A percentile compares a stretch with the other conserved stretches of the same genome.
Conservation (phyloP, 92 coral and sea anemone genomes). For the Anthopleura xanthogrammica region DNA sequence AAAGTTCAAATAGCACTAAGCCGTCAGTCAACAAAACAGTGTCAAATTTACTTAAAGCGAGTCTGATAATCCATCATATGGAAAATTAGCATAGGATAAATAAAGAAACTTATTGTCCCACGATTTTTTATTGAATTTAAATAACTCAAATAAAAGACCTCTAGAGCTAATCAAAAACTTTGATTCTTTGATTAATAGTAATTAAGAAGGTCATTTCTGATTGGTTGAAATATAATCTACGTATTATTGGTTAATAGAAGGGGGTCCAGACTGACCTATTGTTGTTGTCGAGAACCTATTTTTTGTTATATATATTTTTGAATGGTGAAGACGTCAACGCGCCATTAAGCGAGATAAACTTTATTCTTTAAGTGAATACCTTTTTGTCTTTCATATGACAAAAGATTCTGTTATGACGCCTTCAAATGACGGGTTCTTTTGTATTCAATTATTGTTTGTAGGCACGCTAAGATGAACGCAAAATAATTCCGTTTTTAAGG, state of each 20-base stretch:
- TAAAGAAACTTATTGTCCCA: not conserved
- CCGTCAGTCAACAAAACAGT: not conserved
- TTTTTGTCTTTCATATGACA: not conserved
- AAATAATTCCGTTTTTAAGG: too few species aligned
- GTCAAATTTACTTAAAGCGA: constrained; percentile 1
- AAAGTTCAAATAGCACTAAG: not conserved
- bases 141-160: not conserved
- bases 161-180: not conserved
- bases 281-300: not conserved
- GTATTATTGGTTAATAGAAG: not conserved
- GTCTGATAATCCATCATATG: not conserved
- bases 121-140: not conserved
- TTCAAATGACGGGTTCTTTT: not conserved
- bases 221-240: not conserved
- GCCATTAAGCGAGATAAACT: not conserved
- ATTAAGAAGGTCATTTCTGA: not conserved
- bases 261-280: too few species aligned
- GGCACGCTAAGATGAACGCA: too few species aligned
- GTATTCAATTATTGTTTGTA: not conserved
- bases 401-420: not conserved
- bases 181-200: not conserved
- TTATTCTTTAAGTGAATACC: not conserved
- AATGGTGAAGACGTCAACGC: not conserved
- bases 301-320: not conserved
- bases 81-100: not conserved